Base-by-base conservation (phyloP, 2,888 invertebrate genomes). In the Nomada fabriciana region DNA sequence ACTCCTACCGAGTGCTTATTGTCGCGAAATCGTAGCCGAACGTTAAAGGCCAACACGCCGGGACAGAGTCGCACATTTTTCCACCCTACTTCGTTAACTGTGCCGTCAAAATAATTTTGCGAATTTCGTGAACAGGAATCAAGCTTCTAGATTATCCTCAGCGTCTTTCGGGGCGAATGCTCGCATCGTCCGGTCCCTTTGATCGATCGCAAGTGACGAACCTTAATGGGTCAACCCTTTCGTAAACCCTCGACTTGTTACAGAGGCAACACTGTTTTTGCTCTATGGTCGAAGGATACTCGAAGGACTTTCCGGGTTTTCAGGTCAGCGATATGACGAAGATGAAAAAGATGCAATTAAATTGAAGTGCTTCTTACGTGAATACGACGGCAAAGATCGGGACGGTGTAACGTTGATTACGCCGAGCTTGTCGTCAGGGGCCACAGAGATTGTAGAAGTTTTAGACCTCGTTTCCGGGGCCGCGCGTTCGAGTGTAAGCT, bases 11-110 rank as follows among this genome's bases (percentile, higher is more conserved):
- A 75, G 68, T 72, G 74, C 71, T 82, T 76, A 82, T 82, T 83
- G 74, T 82, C 76, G 82, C 76, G 74, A 78, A 69, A 84, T 81
- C 69, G 25, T 68, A 55, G 79, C 79, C 67, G 63, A 7, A 68
- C 59, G 55, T 50, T 63, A 69, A 69, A 86, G 78, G 61, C 76
- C 77, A 47, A 50, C 43, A 53, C 78, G 84, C 70, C 79, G 79
- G 79, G 70, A 78, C 64, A 52, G 47, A 2, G 68, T 60, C 60
- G 73, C 67, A 76, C 76, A 55, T 78, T 73, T 77, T 64, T 72
- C 36, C 71, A 42, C 53, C 75, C 67, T 36, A 76, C 81, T 81
- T 82, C 81, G 68, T 81, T 76, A 76, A 76, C 76, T 63, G 61
- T 23, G 82, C 52, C 43, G 57, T 68, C 13, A 15, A 15, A 36